phyloP scores from a whole-genome alignment of 2,113 vertebrate genomes.

The Rhipidura dahli region DNA sequence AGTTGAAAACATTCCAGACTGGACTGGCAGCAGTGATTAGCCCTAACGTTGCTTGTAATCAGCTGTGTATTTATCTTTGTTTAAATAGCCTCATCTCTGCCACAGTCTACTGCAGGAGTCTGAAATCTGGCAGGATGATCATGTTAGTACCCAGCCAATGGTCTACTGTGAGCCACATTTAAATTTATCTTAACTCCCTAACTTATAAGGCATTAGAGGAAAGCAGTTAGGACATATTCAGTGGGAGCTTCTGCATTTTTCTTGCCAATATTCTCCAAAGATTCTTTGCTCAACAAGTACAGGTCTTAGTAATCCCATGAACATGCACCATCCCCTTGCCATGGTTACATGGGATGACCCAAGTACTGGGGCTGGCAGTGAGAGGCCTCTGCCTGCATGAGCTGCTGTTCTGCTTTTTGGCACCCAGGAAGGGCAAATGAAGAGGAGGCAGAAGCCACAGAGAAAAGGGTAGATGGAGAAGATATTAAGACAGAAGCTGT shows the following conservation, averaged over 20 bases:
- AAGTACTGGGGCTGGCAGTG: neutral
- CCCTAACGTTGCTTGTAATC: neutral
- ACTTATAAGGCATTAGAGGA: neutral
- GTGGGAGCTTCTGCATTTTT: neutral
- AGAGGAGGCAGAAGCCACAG: neutral
- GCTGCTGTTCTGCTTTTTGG: neutral
- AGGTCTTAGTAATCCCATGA: neutral
- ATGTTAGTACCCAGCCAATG: neutral
- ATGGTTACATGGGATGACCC: neutral
- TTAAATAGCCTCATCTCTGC: neutral
- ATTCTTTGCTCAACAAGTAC: neutral
- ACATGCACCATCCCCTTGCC: neutral
- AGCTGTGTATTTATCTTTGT: neutral
- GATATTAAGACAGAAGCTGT: neutral
- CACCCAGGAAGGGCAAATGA: neutral
- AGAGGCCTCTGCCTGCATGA: neutral
- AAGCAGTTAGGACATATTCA: neutral
- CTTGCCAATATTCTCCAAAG: neutral
- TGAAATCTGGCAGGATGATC: neutral
- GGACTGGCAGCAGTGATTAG: neutral
- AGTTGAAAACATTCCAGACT: neutral
- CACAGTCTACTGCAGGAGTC: neutral
- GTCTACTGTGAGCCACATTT: neutral
- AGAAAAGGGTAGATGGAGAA: neutral
- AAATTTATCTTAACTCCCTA: neutral